These are phyloP conservation scores for Poecilia picta DNA, from an alignment of 2,797 vertebrate genomes.

Conservation along the genomic window DNA sequence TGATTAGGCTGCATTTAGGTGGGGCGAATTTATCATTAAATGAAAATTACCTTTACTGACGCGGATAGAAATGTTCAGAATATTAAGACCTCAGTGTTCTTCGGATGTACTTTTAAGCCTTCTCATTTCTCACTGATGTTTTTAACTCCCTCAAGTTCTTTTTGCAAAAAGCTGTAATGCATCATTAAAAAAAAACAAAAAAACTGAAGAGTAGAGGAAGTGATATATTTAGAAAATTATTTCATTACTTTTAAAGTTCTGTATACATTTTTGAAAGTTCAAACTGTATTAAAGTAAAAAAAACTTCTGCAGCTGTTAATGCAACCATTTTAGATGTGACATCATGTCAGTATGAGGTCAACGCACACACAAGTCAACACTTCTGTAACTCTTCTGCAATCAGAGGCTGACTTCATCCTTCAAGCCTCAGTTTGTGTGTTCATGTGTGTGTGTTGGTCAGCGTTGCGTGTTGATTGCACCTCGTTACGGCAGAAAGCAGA, in stretches of 20 bases:
- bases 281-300: constrained; percentile 15
- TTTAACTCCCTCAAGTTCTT: not conserved
- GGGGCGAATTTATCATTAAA: no score
- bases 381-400: constrained; percentile 75
- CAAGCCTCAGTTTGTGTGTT: constrained; percentile 46
- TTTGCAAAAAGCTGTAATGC: not conserved
- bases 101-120: not conserved
- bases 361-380: constrained; percentile 63
- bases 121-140: not conserved
- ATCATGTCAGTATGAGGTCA: constrained; percentile 72
- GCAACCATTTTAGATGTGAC: constrained; percentile 61
- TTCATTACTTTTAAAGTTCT: not conserved
- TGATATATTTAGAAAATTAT: not conserved
- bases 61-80: not conserved
- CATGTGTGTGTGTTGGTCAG: constrained; percentile 76
- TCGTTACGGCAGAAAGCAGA: constrained; percentile 81
- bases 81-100: not conserved
- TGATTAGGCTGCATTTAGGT: not conserved
- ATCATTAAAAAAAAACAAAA: not conserved
- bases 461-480: constrained; percentile 83
- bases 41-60: not conserved
- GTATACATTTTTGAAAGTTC: constrained; percentile 18
- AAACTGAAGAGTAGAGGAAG: not conserved
- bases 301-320: constrained; percentile 35
- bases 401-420: constrained; percentile 74